A percentile compares a stretch with the other conserved stretches of the same genome.
phyloP scores from a whole-genome alignment of 2,797 vertebrate genomes.

The Phoebastria nigripes region DNA sequence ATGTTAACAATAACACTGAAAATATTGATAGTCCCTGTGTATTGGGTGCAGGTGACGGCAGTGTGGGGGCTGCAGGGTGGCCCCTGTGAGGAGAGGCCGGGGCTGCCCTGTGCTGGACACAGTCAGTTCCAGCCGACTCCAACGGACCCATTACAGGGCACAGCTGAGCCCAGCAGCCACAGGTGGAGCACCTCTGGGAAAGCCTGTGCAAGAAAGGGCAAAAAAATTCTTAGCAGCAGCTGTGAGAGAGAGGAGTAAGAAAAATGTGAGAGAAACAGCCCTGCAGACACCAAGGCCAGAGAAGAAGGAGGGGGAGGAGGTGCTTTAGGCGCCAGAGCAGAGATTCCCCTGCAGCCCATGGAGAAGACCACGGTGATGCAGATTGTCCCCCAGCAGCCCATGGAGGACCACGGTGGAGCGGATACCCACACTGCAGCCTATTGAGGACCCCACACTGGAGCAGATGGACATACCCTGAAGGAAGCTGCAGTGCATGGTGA shows the following conservation, averaged over 20 bases:
- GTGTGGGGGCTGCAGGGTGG: neutral
- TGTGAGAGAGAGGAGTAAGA: neutral
- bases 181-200: neutral
- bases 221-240: neutral
- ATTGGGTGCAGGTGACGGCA: neutral
- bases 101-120: neutral
- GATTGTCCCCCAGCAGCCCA: neutral
- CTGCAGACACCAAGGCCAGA: neutral
- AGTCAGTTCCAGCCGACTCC: fast-evolving
- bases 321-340: fast-evolving
- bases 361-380: neutral
- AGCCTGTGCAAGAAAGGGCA: neutral
- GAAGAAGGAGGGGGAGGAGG: neutral
- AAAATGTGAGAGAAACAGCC: neutral
- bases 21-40: neutral
- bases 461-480: neutral
- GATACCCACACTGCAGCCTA: neutral
- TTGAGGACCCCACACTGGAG: neutral
- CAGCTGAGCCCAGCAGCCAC: neutral
- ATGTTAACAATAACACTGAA: neutral
- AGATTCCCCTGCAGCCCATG: neutral
- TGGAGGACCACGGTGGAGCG: neutral
- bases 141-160: fast-evolving
- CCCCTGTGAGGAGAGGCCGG: neutral
- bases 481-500: neutral